Conservation (phyloP, 1,140 invertebrate genomes). For the Drosophila arizonae region DNA sequence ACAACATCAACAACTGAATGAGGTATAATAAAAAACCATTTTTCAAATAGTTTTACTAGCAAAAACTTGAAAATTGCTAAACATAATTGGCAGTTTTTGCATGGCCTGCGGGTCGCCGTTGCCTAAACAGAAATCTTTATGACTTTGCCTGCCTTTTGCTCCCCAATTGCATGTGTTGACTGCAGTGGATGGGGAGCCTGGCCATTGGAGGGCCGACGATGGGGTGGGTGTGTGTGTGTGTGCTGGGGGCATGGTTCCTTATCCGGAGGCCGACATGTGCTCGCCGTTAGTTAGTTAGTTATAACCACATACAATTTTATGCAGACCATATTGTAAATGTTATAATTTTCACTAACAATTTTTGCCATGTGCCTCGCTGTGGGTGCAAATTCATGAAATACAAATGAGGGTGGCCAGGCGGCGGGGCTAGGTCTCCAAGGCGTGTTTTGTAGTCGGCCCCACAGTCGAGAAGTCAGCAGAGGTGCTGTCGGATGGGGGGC, state of each 20-base stretch:
- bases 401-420: not conserved
- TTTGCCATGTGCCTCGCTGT: conserved; percentile 42
- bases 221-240: not conserved
- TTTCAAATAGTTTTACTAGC: conserved; percentile 63
- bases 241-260: not conserved
- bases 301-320: conserved; percentile 80
- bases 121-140: conserved; percentile 47
- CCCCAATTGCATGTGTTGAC: not conserved
- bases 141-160: conserved; percentile 30
- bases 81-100: conserved; percentile 71
- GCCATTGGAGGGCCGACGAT: too few species aligned
- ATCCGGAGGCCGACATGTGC: conserved; percentile 58
- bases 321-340: conserved; percentile 76
- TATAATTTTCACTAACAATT: conserved; percentile 80
- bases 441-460: conserved; percentile 2
- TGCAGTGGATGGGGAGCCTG: not conserved
- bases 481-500: not conserved
- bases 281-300: conserved; percentile 77
- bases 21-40: conserved; percentile 14
- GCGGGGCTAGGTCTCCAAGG: not conserved
- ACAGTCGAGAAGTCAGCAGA: not conserved
- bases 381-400: conserved; percentile 28
- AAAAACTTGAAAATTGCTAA: conserved; percentile 61
- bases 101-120: conserved; percentile 14
- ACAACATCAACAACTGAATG: conserved; percentile 18